Evolutionary conservation across 1,140 invertebrate genomes (phyloP).

Genomic region (Drosophila yakuba): DNA sequence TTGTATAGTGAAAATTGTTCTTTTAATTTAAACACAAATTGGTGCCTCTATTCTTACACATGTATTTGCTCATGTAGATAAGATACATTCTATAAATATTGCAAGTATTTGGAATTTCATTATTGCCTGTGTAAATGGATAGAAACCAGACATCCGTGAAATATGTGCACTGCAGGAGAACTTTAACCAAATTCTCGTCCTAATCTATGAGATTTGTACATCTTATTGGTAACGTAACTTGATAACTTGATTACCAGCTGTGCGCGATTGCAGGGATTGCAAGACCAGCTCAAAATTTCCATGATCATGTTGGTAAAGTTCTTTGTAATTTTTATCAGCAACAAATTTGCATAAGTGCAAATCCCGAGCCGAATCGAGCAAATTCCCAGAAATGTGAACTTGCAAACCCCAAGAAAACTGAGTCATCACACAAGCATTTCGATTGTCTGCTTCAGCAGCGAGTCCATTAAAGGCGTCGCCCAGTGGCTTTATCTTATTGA

Average conservation of each 20-base stretch:
- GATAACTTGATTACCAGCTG: not conserved
- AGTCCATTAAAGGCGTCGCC: not conserved
- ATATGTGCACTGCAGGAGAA: not conserved
- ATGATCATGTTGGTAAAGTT: not conserved
- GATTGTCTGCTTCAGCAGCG: not conserved
- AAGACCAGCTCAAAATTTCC: not conserved
- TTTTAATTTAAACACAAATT: slow-evolving; percentile 5
- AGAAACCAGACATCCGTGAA: slow-evolving; percentile 10
- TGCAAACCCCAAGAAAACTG: not conserved
- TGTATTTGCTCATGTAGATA: not conserved
- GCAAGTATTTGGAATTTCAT: slow-evolving; percentile 15
- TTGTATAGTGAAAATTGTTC: not conserved
- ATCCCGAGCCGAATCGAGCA: not conserved
- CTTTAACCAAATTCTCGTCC: not conserved
- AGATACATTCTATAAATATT: not conserved
- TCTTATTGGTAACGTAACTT: not conserved
- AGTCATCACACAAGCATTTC: slow-evolving; percentile 9
- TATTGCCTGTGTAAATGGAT: slow-evolving; percentile 18
- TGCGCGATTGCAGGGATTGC: not conserved
- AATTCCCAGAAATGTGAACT: slow-evolving; percentile 4
- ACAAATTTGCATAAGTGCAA: slow-evolving; percentile 8
- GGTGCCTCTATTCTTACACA: not conserved
- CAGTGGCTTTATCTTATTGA: not conserved
- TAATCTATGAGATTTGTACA: not conserved
- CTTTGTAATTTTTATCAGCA: slow-evolving; percentile 5